Evolutionary conservation across 2,797 vertebrate genomes (phyloP).

Genomic region (Amazona finschi): DNA sequence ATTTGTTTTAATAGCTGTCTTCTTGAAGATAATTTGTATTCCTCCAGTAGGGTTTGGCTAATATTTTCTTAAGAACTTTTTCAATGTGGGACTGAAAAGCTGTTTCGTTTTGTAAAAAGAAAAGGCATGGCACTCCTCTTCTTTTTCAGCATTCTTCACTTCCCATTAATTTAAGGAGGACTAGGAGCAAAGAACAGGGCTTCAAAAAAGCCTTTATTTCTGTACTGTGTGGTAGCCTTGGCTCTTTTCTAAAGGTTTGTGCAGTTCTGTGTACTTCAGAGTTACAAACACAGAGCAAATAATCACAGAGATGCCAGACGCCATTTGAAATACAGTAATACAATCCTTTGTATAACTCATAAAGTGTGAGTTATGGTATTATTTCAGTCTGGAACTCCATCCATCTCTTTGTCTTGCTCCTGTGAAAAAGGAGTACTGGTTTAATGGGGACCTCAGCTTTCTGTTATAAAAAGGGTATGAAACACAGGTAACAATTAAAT

Average conservation of each 20-base stretch:
- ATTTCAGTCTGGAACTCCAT: background rate
- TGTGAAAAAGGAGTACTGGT: background rate
- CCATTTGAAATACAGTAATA: background rate
- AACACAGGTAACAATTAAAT: background rate
- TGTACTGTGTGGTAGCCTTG: background rate
- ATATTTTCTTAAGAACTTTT: background rate
- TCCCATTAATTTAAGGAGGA: background rate
- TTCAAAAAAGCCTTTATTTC: background rate
- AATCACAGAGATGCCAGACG: background rate
- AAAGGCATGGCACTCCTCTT: rapidly evolving
- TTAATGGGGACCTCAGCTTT: background rate
- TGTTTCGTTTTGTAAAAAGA: background rate
- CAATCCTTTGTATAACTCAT: background rate
- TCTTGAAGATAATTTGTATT: background rate
- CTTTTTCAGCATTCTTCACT: background rate
- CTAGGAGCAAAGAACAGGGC: background rate
- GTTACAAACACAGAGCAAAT: background rate
- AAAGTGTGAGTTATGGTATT: background rate
- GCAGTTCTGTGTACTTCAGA: background rate
- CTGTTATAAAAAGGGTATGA: background rate
- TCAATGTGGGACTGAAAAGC: background rate
- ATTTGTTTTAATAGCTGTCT: background rate
- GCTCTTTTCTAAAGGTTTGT: background rate
- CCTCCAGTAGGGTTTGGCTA: background rate
- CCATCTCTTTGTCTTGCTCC: background rate